These are phyloP conservation scores for Collichthys lucidus DNA, from an alignment of 2,113 vertebrate species.

Conservation along the genomic window DNA sequence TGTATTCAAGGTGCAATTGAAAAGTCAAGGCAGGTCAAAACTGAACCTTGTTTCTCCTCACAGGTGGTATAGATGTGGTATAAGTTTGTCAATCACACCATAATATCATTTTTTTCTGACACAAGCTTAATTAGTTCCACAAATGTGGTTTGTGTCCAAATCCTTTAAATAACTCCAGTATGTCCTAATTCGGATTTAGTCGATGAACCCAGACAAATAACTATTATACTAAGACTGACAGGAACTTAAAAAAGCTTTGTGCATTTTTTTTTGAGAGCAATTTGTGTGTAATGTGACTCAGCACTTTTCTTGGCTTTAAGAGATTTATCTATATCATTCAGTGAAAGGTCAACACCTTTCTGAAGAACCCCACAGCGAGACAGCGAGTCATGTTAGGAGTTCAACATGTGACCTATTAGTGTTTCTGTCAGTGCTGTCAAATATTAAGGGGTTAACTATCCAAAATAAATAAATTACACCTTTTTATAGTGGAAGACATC, in stretches of 20 bases:
- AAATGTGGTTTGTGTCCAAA: constrained; percentile 29
- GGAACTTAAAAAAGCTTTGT: neutral
- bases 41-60: neutral
- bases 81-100: neutral
- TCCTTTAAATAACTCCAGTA: constrained; percentile 21
- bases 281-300: neutral
- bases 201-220: constrained; percentile 53
- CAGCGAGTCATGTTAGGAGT: neutral
- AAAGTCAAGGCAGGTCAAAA: neutral
- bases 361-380: neutral
- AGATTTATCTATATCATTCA: neutral
- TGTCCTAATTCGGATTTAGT: constrained; percentile 55
- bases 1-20: neutral
- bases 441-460: neutral
- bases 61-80: neutral
- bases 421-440: neutral
- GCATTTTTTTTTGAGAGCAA: neutral
- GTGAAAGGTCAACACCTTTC: neutral
- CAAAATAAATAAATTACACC: neutral
- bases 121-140: constrained; percentile 59
- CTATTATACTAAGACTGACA: constrained; percentile 30
- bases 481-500: neutral
- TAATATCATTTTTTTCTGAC: constrained; percentile 3
- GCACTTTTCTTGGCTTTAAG: neutral
- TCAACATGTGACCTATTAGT: neutral